Percentiles rank a stretch among this genome's conserved stretches.
Evolutionary conservation across 2,888 invertebrate genomes (phyloP).

Genomic region (Celastrina argiolus): DNA sequence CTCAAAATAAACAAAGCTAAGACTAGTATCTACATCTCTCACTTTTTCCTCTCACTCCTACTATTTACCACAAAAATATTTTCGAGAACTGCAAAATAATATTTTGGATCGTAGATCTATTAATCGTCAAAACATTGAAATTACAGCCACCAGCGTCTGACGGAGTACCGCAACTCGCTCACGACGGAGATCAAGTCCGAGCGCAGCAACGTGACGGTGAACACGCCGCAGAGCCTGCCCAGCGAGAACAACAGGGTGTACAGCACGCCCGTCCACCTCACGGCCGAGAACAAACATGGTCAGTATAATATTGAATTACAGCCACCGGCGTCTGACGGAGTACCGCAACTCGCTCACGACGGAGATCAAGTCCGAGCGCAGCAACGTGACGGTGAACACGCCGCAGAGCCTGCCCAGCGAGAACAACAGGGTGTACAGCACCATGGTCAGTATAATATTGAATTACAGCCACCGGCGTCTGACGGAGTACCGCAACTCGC

Average conservation of each 20-base stretch:
- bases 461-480: conserved; percentile 58
- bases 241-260: conserved; percentile 64
- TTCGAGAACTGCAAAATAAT: too few species aligned
- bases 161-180: conserved; percentile 65
- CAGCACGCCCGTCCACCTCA: conserved; percentile 69
- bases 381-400: conserved; percentile 58
- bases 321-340: conserved; percentile 59
- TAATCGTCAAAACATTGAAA: too few species aligned
- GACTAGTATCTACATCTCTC: too few species aligned
- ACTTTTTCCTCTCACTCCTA: too few species aligned
- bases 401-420: conserved; percentile 57
- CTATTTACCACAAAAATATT: too few species aligned
- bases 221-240: conserved; percentile 58
- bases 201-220: conserved; percentile 57
- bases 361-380: conserved; percentile 67
- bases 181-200: conserved; percentile 69
- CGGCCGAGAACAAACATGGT: conserved; percentile 67
- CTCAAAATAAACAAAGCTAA: too few species aligned
- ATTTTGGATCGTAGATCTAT: too few species aligned
- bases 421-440: conserved; percentile 64
- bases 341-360: conserved; percentile 66
- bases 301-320: too few species aligned
- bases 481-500: conserved; percentile 63
- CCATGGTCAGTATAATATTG: too few species aligned
- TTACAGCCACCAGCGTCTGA: conserved; percentile 57